Conservation (phyloP, 2,888 invertebrate genomes). For the Dioctria rufipes region DNA sequence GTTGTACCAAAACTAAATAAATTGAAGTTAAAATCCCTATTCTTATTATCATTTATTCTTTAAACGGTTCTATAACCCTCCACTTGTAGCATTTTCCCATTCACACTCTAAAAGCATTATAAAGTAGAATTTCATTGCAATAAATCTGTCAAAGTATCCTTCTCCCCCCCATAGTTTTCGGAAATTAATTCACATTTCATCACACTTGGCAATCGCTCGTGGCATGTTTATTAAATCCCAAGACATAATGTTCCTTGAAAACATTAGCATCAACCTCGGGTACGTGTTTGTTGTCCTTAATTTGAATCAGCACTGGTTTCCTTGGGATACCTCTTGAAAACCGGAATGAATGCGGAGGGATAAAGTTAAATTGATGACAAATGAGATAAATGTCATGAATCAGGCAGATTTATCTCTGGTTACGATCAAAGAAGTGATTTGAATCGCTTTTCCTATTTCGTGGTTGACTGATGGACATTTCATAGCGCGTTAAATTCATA, state of each 20-base stretch:
- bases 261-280: not conserved
- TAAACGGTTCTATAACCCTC: too few relatives aligned
- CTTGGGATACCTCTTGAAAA: not conserved
- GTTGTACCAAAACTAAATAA: too few relatives aligned
- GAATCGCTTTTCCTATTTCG: slow-evolving; percentile 55
- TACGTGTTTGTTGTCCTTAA: not conserved
- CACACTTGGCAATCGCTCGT: not conserved
- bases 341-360: not conserved
- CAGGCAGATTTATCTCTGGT: slow-evolving; percentile 54
- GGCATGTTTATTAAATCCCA: not conserved
- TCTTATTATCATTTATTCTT: too few relatives aligned
- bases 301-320: not conserved
- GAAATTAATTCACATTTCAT: not conserved
- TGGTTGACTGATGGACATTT: slow-evolving; percentile 56
- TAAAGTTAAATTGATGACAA: slow-evolving; percentile 56
- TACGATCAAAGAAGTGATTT: slow-evolving; percentile 56
- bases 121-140: too few relatives aligned
- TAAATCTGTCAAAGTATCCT: too few relatives aligned
- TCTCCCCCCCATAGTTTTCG: not conserved
- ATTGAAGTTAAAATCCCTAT: too few relatives aligned
- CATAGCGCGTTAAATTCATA: slow-evolving; percentile 48
- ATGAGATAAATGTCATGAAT: slow-evolving; percentile 57
- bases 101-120: too few relatives aligned
- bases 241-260: not conserved
- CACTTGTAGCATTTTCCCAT: too few relatives aligned